phyloP scores from a whole-genome alignment of 2,797 vertebrate genomes.

The Typhlichthys eigenmanni region DNA sequence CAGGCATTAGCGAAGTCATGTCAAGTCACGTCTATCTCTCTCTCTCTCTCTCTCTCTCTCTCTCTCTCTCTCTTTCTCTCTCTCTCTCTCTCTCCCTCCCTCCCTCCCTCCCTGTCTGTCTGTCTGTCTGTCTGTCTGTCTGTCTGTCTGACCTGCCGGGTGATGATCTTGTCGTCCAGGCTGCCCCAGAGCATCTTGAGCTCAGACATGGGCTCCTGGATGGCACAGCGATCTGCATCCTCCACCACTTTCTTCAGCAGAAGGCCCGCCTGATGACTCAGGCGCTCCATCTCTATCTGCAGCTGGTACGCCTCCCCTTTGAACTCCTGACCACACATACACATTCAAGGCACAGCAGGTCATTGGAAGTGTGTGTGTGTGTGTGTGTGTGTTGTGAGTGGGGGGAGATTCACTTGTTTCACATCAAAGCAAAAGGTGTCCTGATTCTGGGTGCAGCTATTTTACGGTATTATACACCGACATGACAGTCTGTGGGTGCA shows the following conservation, averaged over 20 bases:
- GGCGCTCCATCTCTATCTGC: slow-evolving; percentile 97
- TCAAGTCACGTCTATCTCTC: no score
- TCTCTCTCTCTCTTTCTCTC: no score
- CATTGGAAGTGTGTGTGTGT: slow-evolving; percentile 22
- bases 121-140: background rate
- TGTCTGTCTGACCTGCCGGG: slow-evolving; percentile 84
- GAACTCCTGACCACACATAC: slow-evolving; percentile 82
- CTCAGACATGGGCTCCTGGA: slow-evolving; percentile 92
- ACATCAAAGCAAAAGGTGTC: slow-evolving; percentile 39
- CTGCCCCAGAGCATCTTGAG: slow-evolving; percentile 90
- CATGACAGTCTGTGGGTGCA: slow-evolving; percentile 12
- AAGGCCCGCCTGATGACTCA: slow-evolving; percentile 93
- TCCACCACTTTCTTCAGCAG: slow-evolving; percentile 92
- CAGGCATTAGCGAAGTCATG: no score
- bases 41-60: no score
- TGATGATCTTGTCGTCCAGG: slow-evolving; percentile 92
- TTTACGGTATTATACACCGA: slow-evolving; percentile 22
- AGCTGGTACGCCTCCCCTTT: slow-evolving; percentile 95
- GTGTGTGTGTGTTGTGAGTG: background rate
- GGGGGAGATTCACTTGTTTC: slow-evolving; percentile 1
- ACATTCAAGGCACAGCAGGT: slow-evolving; percentile 36
- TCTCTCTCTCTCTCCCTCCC: no score
- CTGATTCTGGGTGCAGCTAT: slow-evolving; percentile 11
- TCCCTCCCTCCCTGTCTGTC: background rate
- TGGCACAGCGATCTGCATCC: slow-evolving; percentile 84